These are phyloP conservation scores for Cephus rjabovi DNA, from an alignment of 2,888 invertebrate genomes.

Conservation along the genomic window DNA sequence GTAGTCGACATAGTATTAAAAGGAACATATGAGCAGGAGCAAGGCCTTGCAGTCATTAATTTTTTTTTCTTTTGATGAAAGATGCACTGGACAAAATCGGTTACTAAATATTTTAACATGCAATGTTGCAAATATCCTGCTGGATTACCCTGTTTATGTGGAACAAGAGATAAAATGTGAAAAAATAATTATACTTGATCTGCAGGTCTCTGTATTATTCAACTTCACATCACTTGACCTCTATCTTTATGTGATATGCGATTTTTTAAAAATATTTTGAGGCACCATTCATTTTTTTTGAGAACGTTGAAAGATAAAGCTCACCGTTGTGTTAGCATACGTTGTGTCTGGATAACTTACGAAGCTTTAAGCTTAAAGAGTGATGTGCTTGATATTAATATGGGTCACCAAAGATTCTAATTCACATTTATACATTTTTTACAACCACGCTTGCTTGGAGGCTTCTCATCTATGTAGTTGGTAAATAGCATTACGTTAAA, in stretches of 20 bases:
- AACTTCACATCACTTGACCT: no score
- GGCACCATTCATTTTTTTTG: neutral
- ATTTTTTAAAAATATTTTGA: no score
- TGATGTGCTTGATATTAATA: slow-evolving; percentile 22
- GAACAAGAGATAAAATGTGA: no score
- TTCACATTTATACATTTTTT: slow-evolving; percentile 26
- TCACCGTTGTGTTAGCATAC: neutral
- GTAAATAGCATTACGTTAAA: slow-evolving; percentile 28
- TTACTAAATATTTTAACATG: neutral
- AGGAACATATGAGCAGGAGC: neutral
- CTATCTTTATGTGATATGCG: no score
- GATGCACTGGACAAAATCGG: neutral
- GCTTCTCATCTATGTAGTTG: slow-evolving; percentile 32
- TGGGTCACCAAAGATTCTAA: slow-evolving; percentile 29
- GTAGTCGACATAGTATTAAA: slow-evolving; percentile 12
- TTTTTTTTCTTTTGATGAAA: neutral
- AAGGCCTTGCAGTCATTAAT: neutral
- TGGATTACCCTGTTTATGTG: no score
- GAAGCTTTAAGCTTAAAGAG: slow-evolving; percentile 14
- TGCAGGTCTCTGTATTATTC: no score
- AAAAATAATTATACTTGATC: no score
- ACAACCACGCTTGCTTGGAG: slow-evolving; percentile 42
- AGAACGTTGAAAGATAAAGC: neutral
- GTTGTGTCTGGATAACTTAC: slow-evolving; percentile 8
- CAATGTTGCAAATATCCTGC: neutral